phyloP scores from a whole-genome alignment of 2,797 vertebrate species.

The Allobates femoralis region DNA sequence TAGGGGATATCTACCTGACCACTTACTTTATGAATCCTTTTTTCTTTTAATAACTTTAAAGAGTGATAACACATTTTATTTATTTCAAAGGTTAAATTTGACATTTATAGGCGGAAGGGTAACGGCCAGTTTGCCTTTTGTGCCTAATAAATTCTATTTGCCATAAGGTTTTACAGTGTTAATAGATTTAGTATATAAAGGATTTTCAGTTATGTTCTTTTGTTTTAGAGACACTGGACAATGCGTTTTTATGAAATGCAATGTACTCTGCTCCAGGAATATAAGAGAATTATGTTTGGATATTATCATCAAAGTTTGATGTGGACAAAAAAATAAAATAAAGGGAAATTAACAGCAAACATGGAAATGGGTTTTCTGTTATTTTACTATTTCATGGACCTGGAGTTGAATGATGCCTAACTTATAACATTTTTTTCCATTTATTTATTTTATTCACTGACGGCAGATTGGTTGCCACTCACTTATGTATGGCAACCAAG shows the following conservation, averaged over 20 bases:
- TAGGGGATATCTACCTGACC: background rate
- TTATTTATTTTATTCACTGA: too few relatives aligned
- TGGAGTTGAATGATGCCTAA: too few relatives aligned
- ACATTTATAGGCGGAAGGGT: background rate
- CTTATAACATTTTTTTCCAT: too few relatives aligned
- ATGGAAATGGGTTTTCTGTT: too few relatives aligned
- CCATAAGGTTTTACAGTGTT: slow-evolving; percentile 67
- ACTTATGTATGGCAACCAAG: too few relatives aligned
- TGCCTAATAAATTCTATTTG: slow-evolving; percentile 67
- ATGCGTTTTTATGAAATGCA: background rate
- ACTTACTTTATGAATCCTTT: background rate
- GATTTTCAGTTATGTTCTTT: background rate
- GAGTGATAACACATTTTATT: background rate
- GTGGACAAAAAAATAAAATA: background rate
- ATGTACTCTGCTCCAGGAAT: background rate
- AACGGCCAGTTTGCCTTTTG: slow-evolving; percentile 63
- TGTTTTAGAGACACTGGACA: background rate
- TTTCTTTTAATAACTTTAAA: background rate
- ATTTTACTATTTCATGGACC: background rate
- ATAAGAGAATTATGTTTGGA: background rate
- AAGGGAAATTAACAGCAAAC: slow-evolving; percentile 5
- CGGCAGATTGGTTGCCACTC: too few relatives aligned
- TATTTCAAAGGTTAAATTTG: background rate
- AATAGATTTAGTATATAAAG: slow-evolving; percentile 54
- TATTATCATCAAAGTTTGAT: background rate